Evolutionary conservation across 2,888 invertebrate species (phyloP).

Genomic region (Thymelicus sylvestris): DNA sequence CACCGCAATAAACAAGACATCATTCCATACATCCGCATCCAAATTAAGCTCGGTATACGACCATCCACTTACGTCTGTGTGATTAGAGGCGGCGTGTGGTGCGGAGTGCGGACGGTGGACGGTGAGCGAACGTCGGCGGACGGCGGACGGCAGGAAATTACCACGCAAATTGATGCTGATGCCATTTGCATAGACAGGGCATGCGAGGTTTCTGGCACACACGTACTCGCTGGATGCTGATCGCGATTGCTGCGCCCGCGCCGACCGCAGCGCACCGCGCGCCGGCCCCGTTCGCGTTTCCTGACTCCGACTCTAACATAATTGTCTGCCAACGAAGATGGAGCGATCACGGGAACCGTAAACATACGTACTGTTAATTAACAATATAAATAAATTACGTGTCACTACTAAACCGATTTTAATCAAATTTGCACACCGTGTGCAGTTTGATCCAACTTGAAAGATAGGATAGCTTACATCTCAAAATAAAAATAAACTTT

Average conservation of each 20-base stretch:
- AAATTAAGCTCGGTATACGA: not conserved
- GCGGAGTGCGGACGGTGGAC: conserved; percentile 3
- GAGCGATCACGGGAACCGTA: not conserved
- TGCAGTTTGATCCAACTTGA: too few species aligned
- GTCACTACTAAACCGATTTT: too few species aligned
- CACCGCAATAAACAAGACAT: not conserved
- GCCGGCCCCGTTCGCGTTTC: conserved; percentile 18
- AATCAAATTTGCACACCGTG: too few species aligned
- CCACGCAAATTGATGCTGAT: conserved; percentile 40
- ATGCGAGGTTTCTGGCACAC: conserved; percentile 7
- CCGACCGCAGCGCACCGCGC: too few species aligned
- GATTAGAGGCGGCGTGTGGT: not conserved
- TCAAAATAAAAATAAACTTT: too few species aligned
- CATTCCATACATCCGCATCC: not conserved
- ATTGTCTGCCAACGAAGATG: not conserved
- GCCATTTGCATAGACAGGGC: conserved; percentile 31
- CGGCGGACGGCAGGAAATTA: conserved; percentile 37
- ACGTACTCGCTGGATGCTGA: conserved; percentile 9
- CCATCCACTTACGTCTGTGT: not conserved
- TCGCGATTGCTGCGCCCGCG: conserved; percentile 16
- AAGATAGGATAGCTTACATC: too few species aligned
- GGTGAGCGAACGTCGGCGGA: not conserved
- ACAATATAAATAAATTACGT: too few species aligned
- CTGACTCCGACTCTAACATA: conserved; percentile 7
- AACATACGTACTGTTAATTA: too few species aligned